A percentile compares a stretch with the other conserved stretches of the same genome.
phyloP scores from a whole-genome alignment of 2,797 vertebrate species.

The Pogonophryne albipinna region DNA sequence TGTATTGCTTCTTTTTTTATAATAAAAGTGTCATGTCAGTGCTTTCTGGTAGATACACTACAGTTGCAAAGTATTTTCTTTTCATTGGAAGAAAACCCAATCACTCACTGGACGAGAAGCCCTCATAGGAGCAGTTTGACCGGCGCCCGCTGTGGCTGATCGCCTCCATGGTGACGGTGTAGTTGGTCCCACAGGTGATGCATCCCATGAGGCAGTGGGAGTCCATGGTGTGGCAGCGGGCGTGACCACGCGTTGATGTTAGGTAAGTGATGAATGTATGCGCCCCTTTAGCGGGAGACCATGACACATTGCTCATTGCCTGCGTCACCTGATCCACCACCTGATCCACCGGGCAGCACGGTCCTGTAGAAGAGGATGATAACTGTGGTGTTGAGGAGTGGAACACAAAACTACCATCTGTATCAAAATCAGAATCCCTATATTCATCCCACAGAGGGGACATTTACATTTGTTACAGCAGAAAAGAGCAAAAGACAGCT shows the following conservation, averaged over 20 bases:
- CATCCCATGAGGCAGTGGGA: constrained; percentile 94
- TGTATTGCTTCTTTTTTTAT: too few species aligned
- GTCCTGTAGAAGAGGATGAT: constrained; percentile 75
- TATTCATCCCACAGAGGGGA: too few species aligned
- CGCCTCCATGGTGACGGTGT: constrained; percentile 88
- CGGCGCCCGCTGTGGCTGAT: constrained; percentile 86
- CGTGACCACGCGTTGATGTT: constrained; percentile 85
- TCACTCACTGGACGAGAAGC: constrained; percentile 92
- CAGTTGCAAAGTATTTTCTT: not conserved
- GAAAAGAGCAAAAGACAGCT: too few species aligned
- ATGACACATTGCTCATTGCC: constrained; percentile 90
- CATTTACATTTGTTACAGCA: too few species aligned
- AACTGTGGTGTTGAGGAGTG: not conserved
- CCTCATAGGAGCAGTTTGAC: constrained; percentile 85
- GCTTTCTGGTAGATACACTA: too few species aligned
- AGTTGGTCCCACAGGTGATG: constrained; percentile 91
- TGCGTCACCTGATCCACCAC: constrained; percentile 88
- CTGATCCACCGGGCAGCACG: constrained; percentile 91
- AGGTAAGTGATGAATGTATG: constrained; percentile 85
- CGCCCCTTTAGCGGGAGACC: constrained; percentile 87
- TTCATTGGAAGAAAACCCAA: not conserved
- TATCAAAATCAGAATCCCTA: too few species aligned
- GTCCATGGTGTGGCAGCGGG: constrained; percentile 90
- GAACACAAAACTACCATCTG: not conserved
- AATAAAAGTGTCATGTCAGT: too few species aligned